These are phyloP conservation scores for Argentina silus DNA, from an alignment of 2,797 vertebrate species.

Conservation along the genomic window DNA sequence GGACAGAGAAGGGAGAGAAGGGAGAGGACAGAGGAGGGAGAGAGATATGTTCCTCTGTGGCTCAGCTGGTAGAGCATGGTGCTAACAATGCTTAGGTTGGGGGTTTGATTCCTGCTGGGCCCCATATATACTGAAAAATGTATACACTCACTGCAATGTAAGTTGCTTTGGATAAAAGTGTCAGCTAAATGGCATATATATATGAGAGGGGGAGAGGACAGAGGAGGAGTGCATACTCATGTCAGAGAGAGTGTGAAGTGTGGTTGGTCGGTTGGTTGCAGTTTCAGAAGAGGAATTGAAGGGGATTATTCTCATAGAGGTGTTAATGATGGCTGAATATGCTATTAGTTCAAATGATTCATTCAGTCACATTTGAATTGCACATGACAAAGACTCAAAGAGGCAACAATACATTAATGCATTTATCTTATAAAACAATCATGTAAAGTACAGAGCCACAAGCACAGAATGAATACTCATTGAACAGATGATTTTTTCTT, in stretches of 20 bases:
- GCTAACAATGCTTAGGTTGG: too few relatives aligned
- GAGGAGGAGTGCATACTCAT: conserved; percentile 32
- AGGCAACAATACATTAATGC: conserved; percentile 45
- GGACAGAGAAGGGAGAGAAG: background rate
- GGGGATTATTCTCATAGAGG: conserved; percentile 15
- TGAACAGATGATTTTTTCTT: conserved; percentile 69
- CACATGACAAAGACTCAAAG: conserved; percentile 45
- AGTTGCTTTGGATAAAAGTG: too few relatives aligned
- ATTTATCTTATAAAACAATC: conserved; percentile 60
- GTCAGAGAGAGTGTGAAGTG: conserved; percentile 26
- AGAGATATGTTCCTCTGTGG: too few relatives aligned
- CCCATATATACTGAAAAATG: conserved; percentile 2
- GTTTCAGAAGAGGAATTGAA: background rate
- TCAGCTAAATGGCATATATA: background rate
- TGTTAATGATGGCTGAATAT: conserved; percentile 58
- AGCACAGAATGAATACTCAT: conserved; percentile 53
- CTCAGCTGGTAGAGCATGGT: too few relatives aligned
- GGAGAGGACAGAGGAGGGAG: too few relatives aligned
- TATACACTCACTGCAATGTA: too few relatives aligned
- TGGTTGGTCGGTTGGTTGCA: conserved; percentile 8
- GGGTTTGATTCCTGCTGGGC: too few relatives aligned
- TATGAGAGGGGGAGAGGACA: background rate
- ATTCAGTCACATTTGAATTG: background rate
- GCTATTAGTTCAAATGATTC: conserved; percentile 13
- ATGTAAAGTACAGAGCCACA: conserved; percentile 56